Evolutionary conservation across 92 coral and sea anemone species (phyloP).

Genomic region (Plumapathes pennacea): DNA sequence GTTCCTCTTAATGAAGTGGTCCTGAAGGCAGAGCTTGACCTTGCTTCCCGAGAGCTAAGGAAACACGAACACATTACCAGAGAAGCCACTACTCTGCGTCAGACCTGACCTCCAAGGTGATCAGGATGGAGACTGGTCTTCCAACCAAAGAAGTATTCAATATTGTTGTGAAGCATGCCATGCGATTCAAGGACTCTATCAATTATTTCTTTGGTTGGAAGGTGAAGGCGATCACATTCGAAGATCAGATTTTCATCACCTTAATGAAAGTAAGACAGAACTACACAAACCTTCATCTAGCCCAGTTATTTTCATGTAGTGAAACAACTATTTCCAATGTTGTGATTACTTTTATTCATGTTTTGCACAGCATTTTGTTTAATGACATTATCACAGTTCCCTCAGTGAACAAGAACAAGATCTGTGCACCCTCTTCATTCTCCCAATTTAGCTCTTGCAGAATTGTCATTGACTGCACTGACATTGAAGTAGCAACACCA

Average conservation of each 20-base stretch:
- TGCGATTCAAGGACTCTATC: conserved; percentile 10
- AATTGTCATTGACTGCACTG: conserved; percentile 56
- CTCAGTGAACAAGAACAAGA: conserved; percentile 34
- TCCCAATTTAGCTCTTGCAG: conserved; percentile 25
- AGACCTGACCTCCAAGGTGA: conserved; percentile 6
- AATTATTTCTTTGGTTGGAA: conserved; percentile 55
- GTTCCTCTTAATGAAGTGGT: conserved; percentile 11
- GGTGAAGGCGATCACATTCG: conserved; percentile 38
- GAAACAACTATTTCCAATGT: conserved; percentile 10
- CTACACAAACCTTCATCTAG: conserved; percentile 52
- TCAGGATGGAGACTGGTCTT: conserved; percentile 38
- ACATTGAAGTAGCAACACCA: conserved; percentile 47
- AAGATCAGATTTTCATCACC: conserved; percentile 54
- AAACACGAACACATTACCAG: conserved; percentile 4
- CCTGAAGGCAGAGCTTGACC: conserved; percentile 35
- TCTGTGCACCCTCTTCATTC: conserved; percentile 36
- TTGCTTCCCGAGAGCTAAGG: conserved; percentile 19
- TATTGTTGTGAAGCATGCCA: conserved; percentile 24
- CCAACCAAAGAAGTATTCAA: conserved; percentile 16
- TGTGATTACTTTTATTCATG: conserved; percentile 21
- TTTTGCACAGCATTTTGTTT: conserved; percentile 23
- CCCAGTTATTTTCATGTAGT: conserved; percentile 23
- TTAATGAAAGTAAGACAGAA: conserved; percentile 56
- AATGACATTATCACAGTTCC: conserved; percentile 28
- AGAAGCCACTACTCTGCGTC: conserved; percentile 34